Conservation (phyloP, 2,888 invertebrate genomes). For the Myopa testacea region DNA sequence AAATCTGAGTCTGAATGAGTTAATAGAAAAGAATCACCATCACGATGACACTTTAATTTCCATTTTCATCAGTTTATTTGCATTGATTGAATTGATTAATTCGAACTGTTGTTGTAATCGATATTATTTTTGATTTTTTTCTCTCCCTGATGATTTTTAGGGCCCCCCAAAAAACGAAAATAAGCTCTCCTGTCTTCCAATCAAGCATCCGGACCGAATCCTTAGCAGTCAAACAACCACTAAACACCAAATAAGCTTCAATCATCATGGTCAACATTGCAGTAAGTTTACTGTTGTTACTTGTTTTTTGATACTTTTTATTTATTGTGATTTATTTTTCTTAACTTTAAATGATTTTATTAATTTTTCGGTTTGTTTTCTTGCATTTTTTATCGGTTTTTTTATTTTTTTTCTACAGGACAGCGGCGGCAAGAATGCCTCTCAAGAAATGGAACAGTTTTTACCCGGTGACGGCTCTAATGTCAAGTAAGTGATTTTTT, state of each 20-base stretch:
- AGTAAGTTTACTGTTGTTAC: conserved; percentile 52
- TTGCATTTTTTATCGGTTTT: conserved; percentile 33
- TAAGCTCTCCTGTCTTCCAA: too few relatives aligned
- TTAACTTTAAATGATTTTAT: conserved; percentile 25
- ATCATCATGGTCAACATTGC: conserved; percentile 64
- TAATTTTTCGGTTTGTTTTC: conserved; percentile 28
- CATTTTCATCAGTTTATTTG: background rate
- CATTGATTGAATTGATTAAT: background rate
- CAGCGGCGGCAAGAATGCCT: conserved; percentile 63
- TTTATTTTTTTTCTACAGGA: conserved; percentile 52
- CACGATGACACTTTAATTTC: background rate
- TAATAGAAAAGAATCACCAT: background rate
- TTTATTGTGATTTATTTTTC: conserved; percentile 11
- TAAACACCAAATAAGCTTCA: too few relatives aligned
- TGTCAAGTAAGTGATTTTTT: conserved; percentile 59
- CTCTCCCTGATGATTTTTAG: background rate
- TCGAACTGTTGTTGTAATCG: too few relatives aligned
- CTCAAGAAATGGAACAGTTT: conserved; percentile 85
- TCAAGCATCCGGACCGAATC: too few relatives aligned
- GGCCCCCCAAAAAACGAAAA: background rate
- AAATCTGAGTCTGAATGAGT: background rate
- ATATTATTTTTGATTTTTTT: background rate
- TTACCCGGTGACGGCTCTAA: conserved; percentile 74
- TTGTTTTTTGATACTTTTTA: conserved; percentile 33
- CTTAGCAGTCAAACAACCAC: too few relatives aligned